Evolutionary conservation across 2,113 vertebrate species (phyloP).

Genomic region (Corythaixoides concolor): DNA sequence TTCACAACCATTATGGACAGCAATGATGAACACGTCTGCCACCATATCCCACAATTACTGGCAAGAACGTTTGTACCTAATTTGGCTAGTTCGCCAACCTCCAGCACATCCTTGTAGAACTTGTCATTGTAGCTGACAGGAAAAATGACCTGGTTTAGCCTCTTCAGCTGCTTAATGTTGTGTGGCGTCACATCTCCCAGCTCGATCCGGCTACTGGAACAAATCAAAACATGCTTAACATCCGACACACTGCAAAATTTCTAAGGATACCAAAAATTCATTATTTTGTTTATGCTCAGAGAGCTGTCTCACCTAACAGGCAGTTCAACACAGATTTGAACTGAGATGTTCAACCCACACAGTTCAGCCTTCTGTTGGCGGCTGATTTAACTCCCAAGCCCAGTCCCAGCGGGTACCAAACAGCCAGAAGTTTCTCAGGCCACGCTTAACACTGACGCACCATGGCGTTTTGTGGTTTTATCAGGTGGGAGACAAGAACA

Average conservation of each 20-base stretch:
- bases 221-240: constrained; percentile 92
- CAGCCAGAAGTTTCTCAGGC: not conserved
- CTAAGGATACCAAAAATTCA: not conserved
- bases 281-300: not conserved
- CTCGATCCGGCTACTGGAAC: constrained; percentile 99
- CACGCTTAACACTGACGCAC: not conserved
- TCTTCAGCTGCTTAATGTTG: constrained; percentile 99
- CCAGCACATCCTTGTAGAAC: constrained; percentile 99
- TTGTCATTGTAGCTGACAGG: constrained; percentile 99
- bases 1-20: not conserved
- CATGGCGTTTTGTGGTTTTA: not conserved
- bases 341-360: not conserved
- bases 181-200: constrained; percentile 99
- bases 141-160: constrained; percentile 99
- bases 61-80: constrained; percentile 83
- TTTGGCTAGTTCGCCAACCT: constrained; percentile 98
- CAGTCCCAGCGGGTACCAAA: not conserved
- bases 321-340: not conserved
- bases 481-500: not conserved
- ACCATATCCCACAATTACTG: not conserved
- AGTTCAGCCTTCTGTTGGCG: not conserved
- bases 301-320: not conserved
- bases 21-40: not conserved
- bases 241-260: not conserved
- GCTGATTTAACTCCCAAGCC: not conserved